Percentiles rank a stretch among this genome's conserved stretches.
Evolutionary conservation across 2,113 vertebrate species (phyloP).

Genomic region (Percopsis transmontana): DNA sequence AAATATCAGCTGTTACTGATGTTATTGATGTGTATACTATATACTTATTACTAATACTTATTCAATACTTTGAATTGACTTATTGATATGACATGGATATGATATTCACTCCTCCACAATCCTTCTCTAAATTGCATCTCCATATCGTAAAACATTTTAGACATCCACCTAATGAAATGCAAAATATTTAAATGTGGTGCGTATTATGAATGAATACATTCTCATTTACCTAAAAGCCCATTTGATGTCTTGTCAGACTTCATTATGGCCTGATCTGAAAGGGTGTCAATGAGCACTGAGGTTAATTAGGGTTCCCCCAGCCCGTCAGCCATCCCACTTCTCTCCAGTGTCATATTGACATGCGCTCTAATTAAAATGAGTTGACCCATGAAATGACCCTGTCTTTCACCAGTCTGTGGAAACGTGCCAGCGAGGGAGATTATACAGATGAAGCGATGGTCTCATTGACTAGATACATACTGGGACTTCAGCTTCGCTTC

Average conservation of each 20-base stretch:
- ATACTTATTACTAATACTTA: no score
- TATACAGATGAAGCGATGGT: slow-evolving; percentile 8
- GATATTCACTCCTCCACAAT: no score
- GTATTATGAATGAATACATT: not conserved
- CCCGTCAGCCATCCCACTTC: slow-evolving; percentile 16
- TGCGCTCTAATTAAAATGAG: slow-evolving; percentile 38
- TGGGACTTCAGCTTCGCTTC: not conserved
- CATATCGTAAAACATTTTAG: no score
- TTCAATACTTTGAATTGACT: no score
- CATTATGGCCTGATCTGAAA: slow-evolving; percentile 3
- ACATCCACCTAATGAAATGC: no score
- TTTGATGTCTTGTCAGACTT: slow-evolving; percentile 4
- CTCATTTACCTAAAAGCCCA: slow-evolving; percentile 5
- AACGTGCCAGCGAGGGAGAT: slow-evolving; percentile 1
- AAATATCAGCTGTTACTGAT: no score
- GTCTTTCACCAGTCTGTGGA: slow-evolving; percentile 13
- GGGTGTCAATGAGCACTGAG: not conserved
- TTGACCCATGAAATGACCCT: slow-evolving; percentile 39
- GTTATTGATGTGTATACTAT: no score
- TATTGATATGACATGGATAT: no score
- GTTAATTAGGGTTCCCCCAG: slow-evolving; percentile 26
- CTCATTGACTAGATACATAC: slow-evolving; percentile 8
- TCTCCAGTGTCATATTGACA: slow-evolving; percentile 4
- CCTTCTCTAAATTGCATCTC: no score
- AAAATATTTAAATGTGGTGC: not conserved